Conservation (phyloP, 2,113 vertebrate species). For the Laterallus jamaicensis region DNA sequence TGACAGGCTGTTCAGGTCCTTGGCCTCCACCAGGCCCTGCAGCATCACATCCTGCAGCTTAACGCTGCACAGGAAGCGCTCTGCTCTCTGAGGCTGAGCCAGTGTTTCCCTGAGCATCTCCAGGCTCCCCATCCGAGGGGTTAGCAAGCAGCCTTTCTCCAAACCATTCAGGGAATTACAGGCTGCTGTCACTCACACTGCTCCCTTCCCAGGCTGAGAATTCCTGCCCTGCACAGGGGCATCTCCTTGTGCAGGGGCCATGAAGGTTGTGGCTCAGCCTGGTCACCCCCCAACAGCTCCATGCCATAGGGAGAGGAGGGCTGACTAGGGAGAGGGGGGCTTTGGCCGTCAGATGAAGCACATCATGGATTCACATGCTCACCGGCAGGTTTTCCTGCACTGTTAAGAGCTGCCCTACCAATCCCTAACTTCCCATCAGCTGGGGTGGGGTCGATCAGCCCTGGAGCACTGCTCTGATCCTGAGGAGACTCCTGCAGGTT, state of each 20-base stretch:
- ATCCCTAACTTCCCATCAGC: background rate
- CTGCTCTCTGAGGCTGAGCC: background rate
- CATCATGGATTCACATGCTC: fast-evolving
- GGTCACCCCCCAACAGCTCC: background rate
- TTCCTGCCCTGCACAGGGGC: background rate
- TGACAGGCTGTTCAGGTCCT: too few species aligned
- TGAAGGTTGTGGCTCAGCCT: background rate
- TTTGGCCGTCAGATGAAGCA: background rate
- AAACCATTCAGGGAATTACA: background rate
- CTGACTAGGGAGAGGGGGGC: too few species aligned
- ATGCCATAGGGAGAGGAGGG: fast-evolving
- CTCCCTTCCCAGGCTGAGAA: background rate
- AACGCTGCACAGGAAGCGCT: too few species aligned
- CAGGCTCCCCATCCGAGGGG: background rate
- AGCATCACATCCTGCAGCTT: too few species aligned
- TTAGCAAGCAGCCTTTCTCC: background rate
- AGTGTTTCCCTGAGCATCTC: background rate
- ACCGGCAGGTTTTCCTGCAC: fast-evolving
- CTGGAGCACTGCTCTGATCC: background rate
- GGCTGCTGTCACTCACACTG: background rate
- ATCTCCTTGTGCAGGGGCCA: background rate
- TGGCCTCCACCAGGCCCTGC: too few species aligned
- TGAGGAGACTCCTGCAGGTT: background rate
- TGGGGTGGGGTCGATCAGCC: background rate
- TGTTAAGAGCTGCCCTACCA: background rate